Percentiles rank a stretch among this genome's conserved stretches.
These are phyloP conservation scores for Caenorhabditis doughertyi DNA, from an alignment of 2,888 invertebrate species.

Conservation along the genomic window DNA sequence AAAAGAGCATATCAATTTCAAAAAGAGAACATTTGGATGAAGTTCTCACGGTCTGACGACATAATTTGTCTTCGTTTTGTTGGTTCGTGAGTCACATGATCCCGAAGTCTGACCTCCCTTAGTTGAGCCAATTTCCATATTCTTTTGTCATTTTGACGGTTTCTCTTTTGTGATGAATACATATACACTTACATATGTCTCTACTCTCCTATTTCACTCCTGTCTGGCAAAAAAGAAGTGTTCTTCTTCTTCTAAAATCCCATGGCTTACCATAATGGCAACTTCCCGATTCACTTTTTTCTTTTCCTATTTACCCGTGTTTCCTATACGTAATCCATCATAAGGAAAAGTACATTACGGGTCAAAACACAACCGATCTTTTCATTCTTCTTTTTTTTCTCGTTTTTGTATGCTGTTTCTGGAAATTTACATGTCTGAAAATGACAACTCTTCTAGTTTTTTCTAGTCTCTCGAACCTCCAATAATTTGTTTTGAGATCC, in stretches of 20 bases:
- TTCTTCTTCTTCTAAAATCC: constrained; percentile 24
- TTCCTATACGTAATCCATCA: constrained; percentile 43
- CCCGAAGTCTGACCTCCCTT: constrained; percentile 20
- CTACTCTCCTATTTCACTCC: not conserved
- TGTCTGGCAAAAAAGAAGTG: constrained; percentile 13
- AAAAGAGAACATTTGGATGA: not conserved
- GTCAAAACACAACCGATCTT: constrained; percentile 47
- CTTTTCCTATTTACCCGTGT: constrained; percentile 20
- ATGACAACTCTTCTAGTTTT: constrained; percentile 19
- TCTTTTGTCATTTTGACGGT: constrained; percentile 31
- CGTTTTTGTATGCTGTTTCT: constrained; percentile 23
- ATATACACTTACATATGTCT: not conserved
- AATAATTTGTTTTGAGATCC: not conserved
- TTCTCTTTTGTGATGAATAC: constrained; percentile 14
- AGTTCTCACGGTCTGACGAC: constrained; percentile 51
- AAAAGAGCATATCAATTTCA: too few relatives aligned
- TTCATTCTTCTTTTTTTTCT: not conserved
- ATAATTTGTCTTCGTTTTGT: not conserved
- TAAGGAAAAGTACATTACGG: constrained; percentile 56
- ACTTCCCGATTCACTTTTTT: constrained; percentile 37
- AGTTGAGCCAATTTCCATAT: constrained; percentile 46
- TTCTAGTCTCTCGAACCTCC: not conserved
- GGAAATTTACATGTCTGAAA: constrained; percentile 26
- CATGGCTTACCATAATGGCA: constrained; percentile 48
- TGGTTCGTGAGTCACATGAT: constrained; percentile 33